phyloP scores from a whole-genome alignment of 2,113 vertebrate genomes.

The Acrocephalus kingi region DNA sequence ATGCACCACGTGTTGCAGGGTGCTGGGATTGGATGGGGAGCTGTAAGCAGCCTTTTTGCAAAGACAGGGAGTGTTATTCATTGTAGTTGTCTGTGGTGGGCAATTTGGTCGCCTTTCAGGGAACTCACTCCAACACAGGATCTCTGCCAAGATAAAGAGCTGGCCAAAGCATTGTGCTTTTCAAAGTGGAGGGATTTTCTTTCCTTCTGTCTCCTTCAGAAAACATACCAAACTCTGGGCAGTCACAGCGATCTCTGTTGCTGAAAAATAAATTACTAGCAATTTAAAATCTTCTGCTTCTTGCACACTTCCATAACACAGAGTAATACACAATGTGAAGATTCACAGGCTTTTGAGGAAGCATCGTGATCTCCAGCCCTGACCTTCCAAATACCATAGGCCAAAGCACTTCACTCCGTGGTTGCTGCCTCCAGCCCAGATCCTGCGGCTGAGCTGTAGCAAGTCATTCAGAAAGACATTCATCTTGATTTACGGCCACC shows the following conservation, averaged over 20 bases:
- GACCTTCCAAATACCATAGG: neutral
- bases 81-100: neutral
- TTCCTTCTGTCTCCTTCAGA: neutral
- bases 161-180: neutral
- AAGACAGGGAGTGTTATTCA: neutral
- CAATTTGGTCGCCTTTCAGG: neutral
- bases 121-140: neutral
- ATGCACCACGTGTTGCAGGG: neutral
- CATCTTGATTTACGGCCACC: constrained; percentile 30
- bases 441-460: neutral
- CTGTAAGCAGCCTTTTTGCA: neutral
- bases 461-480: constrained; percentile 33
- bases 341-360: constrained; percentile 16
- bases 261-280: neutral
- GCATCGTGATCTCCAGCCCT: neutral
- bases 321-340: neutral
- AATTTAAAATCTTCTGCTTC: neutral
- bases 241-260: neutral
- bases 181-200: neutral
- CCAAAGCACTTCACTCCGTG: neutral
- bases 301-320: neutral
- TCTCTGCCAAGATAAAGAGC: neutral
- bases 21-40: neutral
- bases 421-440: neutral
- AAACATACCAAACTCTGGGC: neutral